These are phyloP conservation scores for Emydura subglobosa DNA, from an alignment of 2,113 vertebrate species.

Conservation along the genomic window DNA sequence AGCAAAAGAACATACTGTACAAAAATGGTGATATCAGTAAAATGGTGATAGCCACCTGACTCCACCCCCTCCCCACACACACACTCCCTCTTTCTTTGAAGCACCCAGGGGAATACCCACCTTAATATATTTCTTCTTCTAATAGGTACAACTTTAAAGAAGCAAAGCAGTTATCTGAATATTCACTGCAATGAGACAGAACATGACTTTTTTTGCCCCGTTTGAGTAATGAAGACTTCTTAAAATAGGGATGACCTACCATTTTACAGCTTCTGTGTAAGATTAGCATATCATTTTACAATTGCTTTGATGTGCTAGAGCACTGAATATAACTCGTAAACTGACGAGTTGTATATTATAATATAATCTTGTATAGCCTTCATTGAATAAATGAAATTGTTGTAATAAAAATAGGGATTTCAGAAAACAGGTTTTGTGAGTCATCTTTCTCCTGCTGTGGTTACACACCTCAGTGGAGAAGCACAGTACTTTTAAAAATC, in stretches of 20 bases:
- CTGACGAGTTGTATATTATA: not conserved
- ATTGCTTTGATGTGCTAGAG: not conserved
- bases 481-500: not conserved
- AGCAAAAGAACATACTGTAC: not conserved
- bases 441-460: not conserved
- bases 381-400: not conserved
- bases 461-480: not conserved
- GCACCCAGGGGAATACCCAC: not conserved
- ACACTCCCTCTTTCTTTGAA: not conserved
- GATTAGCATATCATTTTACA: not conserved
- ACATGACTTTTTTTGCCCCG: accelerated
- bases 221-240: not conserved
- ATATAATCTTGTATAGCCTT: accelerated
- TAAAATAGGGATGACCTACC: not conserved
- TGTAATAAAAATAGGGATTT: not conserved
- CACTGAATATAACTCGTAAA: not conserved
- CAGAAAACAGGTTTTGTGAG: not conserved
- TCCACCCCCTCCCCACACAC: not conserved
- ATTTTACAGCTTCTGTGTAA: not conserved
- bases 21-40: not conserved
- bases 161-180: not conserved
- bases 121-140: not conserved
- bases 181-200: not conserved
- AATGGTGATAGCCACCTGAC: not conserved
- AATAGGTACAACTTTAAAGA: not conserved